Evolutionary conservation across 2,888 invertebrate species (phyloP).

Genomic region (Clostera curtula): DNA sequence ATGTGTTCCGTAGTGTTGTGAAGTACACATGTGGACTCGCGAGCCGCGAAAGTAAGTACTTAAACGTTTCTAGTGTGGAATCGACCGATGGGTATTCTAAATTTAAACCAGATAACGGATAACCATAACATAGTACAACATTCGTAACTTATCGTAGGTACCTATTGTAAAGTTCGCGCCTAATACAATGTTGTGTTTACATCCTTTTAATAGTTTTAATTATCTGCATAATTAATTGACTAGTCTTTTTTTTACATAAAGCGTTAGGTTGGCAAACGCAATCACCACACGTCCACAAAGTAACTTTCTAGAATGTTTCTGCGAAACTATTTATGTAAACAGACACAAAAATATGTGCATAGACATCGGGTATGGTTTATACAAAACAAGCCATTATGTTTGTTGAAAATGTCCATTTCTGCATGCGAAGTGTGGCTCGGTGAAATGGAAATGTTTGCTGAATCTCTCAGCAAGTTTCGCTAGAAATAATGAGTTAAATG

Average conservation of each 20-base stretch:
- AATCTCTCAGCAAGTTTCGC: no score
- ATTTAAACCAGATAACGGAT: slow-evolving; percentile 33
- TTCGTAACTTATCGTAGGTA: slow-evolving; percentile 20
- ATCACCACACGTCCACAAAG: slow-evolving; percentile 22
- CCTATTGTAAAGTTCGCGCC: slow-evolving; percentile 26
- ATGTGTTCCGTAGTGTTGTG: slow-evolving; percentile 65
- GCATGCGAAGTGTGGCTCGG: background rate
- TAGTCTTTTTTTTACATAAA: slow-evolving; percentile 6
- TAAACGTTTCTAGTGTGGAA: slow-evolving; percentile 4
- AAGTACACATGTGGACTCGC: slow-evolving; percentile 68
- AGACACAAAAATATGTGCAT: slow-evolving; percentile 3
- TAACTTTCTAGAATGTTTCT: slow-evolving; percentile 43
- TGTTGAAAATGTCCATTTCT: no score
- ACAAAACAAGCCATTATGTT: background rate
- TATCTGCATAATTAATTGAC: slow-evolving; percentile 13
- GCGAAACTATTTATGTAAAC: slow-evolving; percentile 10
- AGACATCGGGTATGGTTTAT: background rate
- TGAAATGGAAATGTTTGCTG: background rate
- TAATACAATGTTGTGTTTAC: slow-evolving; percentile 18
- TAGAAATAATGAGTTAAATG: no score
- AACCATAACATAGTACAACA: slow-evolving; percentile 11
- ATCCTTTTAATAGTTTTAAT: slow-evolving; percentile 13
- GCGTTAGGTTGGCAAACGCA: slow-evolving; percentile 12
- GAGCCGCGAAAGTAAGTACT: slow-evolving; percentile 64
- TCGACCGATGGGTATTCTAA: slow-evolving; percentile 26